Conservation (phyloP, 2,888 invertebrate species). For the Erynnis tages region DNA sequence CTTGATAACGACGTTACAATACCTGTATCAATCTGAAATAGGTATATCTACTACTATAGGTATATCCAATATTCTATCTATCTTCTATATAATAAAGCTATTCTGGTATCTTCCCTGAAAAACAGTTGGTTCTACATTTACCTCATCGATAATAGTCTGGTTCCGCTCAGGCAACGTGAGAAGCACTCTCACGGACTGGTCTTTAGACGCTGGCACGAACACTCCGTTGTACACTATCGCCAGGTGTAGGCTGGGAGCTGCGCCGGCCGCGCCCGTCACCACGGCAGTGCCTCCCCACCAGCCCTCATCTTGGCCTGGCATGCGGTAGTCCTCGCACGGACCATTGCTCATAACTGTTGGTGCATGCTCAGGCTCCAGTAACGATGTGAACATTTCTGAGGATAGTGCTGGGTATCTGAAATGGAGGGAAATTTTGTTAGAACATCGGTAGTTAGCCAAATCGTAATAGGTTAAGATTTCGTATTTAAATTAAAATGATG, state of each 20-base stretch:
- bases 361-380: slow-evolving; percentile 85
- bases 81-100: too few relatives aligned
- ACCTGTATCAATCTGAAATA: too few relatives aligned
- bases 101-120: too few relatives aligned
- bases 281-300: slow-evolving; percentile 95
- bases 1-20: too few relatives aligned
- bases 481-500: too few relatives aligned
- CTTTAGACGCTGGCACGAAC: slow-evolving; percentile 83
- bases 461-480: too few relatives aligned
- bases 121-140: too few relatives aligned
- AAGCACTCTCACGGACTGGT: slow-evolving; percentile 86
- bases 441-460: too few relatives aligned
- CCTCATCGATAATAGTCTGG: slow-evolving; percentile 88
- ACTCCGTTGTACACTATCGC: slow-evolving; percentile 92
- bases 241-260: slow-evolving; percentile 90
- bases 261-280: slow-evolving; percentile 89
- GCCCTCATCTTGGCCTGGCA: slow-evolving; percentile 81
- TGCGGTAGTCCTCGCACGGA: slow-evolving; percentile 77
- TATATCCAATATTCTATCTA: too few relatives aligned
- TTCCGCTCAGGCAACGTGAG: slow-evolving; percentile 87
- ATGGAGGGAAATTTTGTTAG: background rate
- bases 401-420: slow-evolving; percentile 85
- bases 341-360: slow-evolving; percentile 82
- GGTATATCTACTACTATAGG: too few relatives aligned
- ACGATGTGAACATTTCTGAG: slow-evolving; percentile 90